Percentiles rank a stretch among this genome's conserved stretches.
Evolutionary conservation across 2,888 invertebrate species (phyloP).

Genomic region (Drosophila paramelanica): DNA sequence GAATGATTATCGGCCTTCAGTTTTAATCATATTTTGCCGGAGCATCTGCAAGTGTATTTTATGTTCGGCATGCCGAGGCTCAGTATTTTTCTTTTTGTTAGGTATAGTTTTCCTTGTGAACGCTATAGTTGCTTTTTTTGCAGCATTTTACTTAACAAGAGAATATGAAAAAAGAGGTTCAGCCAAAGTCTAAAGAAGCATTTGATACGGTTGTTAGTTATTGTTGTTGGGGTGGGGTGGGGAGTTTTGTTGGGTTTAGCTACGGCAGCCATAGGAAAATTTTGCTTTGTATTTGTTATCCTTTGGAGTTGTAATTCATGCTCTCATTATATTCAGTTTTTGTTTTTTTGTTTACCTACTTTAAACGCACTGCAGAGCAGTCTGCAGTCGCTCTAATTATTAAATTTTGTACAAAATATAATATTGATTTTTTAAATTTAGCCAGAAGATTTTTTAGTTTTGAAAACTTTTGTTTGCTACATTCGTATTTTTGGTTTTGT

Average conservation of each 20-base stretch:
- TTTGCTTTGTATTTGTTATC: conserved; percentile 32
- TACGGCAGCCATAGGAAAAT: conserved; percentile 46
- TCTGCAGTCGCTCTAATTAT: conserved; percentile 47
- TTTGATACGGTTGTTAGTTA: conserved; percentile 34
- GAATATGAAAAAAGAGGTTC: conserved; percentile 56
- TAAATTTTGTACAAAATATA: conserved; percentile 67
- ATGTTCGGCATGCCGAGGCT: conserved; percentile 25
- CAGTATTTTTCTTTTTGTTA: neutral
- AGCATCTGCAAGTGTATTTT: conserved; percentile 28
- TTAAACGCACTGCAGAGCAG: conserved; percentile 61
- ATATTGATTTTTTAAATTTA: conserved; percentile 40
- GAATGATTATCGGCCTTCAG: no score
- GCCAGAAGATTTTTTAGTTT: conserved; percentile 47
- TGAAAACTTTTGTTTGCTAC: conserved; percentile 59
- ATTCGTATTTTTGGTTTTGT: conserved; percentile 47
- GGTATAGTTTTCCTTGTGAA: conserved; percentile 1
- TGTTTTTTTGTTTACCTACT: conserved; percentile 61
- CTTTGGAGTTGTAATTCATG: conserved; percentile 62
- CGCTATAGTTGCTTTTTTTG: conserved; percentile 2
- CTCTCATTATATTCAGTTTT: conserved; percentile 46
- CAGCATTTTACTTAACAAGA: conserved; percentile 25
- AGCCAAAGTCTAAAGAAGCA: conserved; percentile 75
- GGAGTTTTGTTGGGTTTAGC: conserved; percentile 25
- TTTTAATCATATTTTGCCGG: no score
- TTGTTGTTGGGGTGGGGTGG: neutral